Evolutionary conservation across 2,113 vertebrate species (phyloP), one percentile per base, ranked within the genome.

Genomic region (Marmota flaviventris): DNA sequence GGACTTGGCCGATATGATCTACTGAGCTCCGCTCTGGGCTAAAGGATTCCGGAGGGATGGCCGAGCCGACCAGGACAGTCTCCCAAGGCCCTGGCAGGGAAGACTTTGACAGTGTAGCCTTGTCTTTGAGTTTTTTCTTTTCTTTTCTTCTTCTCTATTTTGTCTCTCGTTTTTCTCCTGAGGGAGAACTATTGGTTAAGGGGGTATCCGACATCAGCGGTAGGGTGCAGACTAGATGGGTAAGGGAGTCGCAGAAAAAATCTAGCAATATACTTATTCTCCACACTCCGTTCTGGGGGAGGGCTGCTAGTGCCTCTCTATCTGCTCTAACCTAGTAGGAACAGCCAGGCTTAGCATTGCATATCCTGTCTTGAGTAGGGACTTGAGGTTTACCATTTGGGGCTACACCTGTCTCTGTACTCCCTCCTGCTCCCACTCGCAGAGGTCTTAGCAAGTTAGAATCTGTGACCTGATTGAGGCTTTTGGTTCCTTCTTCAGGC

Each of bases 1-100:
- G 97, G 95, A 96, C 90, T 97, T 96, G 96, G 96, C 70, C 20
- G 93, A 69, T 84, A 81, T 58, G 91, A 91, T 87, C 76, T 25
- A 13, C 93, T 95, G 82, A 92, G 75, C 93, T 93, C 77, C 5
- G 29, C 83, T 92, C 90, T 37, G 56, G 73, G 87, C 70, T 94
- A 27, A 88, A 83, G 94, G 82, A 83, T 96, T 96, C 94, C 89
- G 13, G 12, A 92, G 79, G 94, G 77, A 93, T 72, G 85, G 63
- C 78, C 22, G 8, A 67, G 85, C 11, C 8, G 24, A 75, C 67
- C 70, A 42, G 51, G 37, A 72, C 61, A 93, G 94, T 67, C 84
- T 82, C 14, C 8, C 56, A 78, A 91, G 89, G 92, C 89, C 86
- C 85, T 84, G 70, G 53, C 72, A 24, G 72, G 45, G 56, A 81